Conservation (phyloP, 2,113 vertebrate genomes). For the Strix aluco region DNA sequence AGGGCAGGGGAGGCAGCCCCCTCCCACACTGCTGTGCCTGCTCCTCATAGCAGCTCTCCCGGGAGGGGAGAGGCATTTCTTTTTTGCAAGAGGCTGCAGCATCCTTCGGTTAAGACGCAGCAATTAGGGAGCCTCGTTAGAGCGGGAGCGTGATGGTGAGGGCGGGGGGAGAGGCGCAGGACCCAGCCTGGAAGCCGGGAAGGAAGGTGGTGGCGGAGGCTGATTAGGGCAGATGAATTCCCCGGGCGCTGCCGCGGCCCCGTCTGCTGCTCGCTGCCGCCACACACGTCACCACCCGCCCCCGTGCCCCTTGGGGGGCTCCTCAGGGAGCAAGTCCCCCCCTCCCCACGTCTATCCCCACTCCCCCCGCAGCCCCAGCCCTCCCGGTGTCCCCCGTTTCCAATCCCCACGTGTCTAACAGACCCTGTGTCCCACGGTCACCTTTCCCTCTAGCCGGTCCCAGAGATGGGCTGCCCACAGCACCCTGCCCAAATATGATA, state of each 20-base stretch:
- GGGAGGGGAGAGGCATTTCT: background rate
- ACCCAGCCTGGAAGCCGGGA: background rate
- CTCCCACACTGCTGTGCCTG: background rate
- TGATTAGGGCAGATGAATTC: background rate
- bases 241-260: background rate
- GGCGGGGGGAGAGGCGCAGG: background rate
- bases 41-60: background rate
- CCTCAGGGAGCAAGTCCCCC: fast-evolving
- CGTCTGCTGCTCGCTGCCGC: background rate
- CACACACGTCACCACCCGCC: fast-evolving
- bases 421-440: background rate
- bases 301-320: background rate
- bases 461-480: background rate
- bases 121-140: slow-evolving; percentile 32
- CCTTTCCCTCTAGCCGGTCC: background rate
- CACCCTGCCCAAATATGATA: background rate
- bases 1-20: background rate
- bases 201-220: background rate
- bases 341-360: too few species aligned
- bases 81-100: background rate
- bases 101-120: background rate
- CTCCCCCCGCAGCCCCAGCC: fast-evolving
- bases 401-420: fast-evolving
- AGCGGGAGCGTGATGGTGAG: background rate
- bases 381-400: fast-evolving